These are phyloP conservation scores for Coptotermes formosanus DNA, from an alignment of 1,140 invertebrate genomes.

Conservation along the genomic window DNA sequence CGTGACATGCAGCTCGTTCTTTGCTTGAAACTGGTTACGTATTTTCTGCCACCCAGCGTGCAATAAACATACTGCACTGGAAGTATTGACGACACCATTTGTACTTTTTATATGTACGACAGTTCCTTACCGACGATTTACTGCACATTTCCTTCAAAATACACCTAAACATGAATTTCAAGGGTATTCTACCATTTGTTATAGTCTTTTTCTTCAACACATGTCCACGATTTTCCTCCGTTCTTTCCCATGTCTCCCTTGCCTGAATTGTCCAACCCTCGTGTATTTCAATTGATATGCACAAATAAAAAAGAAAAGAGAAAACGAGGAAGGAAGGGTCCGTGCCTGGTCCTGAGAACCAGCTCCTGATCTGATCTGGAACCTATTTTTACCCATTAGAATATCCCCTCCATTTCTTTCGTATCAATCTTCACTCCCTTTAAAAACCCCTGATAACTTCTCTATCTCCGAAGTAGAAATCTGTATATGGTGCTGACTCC, in stretches of 20 bases:
- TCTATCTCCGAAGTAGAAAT: not conserved
- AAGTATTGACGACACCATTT: not conserved
- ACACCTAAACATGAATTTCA: not conserved
- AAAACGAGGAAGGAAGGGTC: not conserved
- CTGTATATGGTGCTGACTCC: not conserved
- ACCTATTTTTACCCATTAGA: not conserved
- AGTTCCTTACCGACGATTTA: not conserved
- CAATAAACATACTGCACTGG: too few relatives aligned
- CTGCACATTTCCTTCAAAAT: not conserved
- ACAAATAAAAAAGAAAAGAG: too few relatives aligned
- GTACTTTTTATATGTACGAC: not conserved
- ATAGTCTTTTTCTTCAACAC: not conserved
- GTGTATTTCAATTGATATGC: not conserved
- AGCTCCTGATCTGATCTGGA: not conserved
- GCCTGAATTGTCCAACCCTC: not conserved
- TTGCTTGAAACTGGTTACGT: too few relatives aligned
- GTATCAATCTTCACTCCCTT: constrained; percentile 1
- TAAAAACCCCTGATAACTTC: not conserved
- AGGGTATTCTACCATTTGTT: not conserved
- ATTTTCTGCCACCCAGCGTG: too few relatives aligned
- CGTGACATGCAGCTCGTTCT: too few relatives aligned
- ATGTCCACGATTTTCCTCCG: not conserved
- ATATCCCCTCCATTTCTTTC: not conserved
- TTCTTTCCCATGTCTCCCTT: not conserved
- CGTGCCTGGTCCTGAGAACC: not conserved